phyloP scores from a whole-genome alignment of 2,113 vertebrate species.

The Seriola quinqueradiata region DNA sequence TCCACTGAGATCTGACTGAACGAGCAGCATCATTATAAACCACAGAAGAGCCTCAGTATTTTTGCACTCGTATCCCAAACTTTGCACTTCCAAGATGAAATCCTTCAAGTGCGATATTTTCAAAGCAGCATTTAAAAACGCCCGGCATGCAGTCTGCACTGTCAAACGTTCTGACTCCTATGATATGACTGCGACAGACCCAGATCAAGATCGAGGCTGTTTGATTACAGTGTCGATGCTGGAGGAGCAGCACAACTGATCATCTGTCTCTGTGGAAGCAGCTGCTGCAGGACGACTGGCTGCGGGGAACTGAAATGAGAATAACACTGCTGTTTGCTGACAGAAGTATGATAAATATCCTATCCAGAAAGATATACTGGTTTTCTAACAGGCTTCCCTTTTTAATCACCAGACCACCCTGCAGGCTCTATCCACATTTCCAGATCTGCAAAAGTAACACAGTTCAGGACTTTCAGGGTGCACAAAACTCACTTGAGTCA shows the following conservation, averaged over 20 bases:
- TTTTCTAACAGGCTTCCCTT: not conserved
- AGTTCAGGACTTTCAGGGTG: too few species aligned
- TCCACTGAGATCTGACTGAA: not conserved
- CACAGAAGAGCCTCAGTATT: not conserved
- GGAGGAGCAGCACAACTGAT: not conserved
- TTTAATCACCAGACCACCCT: not conserved
- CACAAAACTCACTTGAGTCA: too few species aligned
- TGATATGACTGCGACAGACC: not conserved
- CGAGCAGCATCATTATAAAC: not conserved
- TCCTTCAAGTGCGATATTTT: not conserved
- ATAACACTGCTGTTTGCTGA: constrained; percentile 4
- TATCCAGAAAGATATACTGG: too few species aligned
- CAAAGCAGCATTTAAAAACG: constrained; percentile 24
- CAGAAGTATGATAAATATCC: not conserved
- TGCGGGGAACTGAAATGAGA: not conserved
- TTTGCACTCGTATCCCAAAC: not conserved
- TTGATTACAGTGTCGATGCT: constrained; percentile 32
- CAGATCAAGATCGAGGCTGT: constrained; percentile 31
- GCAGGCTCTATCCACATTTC: not conserved
- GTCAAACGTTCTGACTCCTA: constrained; percentile 18
- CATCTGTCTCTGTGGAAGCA: constrained; percentile 17
- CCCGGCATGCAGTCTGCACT: constrained; percentile 11
- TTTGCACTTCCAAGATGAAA: not conserved
- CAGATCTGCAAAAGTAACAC: too few species aligned
- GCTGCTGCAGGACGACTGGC: not conserved